Evolutionary conservation across 2,888 invertebrate genomes (phyloP).

Genomic region (Alloplasta piceator): DNA sequence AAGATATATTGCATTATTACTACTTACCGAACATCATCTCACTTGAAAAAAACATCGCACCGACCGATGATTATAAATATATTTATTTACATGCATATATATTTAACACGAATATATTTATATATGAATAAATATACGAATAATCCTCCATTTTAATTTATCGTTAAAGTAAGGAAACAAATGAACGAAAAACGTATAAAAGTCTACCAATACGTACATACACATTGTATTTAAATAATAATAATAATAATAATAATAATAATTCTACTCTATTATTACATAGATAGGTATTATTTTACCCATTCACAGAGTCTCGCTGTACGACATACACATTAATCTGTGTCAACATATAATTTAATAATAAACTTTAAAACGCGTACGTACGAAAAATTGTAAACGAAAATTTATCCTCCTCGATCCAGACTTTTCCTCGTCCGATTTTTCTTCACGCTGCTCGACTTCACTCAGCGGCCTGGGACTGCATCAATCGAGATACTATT

Average conservation of each 20-base stretch:
- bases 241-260: conserved; percentile 71
- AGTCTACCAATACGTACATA: conserved; percentile 74
- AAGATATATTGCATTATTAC: conserved; percentile 58
- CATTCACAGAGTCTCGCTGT: conserved; percentile 81
- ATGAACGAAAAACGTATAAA: conserved; percentile 73
- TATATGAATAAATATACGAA: conserved; percentile 43
- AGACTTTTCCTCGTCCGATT: background rate
- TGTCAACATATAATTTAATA: conserved; percentile 83
- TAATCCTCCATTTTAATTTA: conserved; percentile 65
- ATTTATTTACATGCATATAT: conserved; percentile 33
- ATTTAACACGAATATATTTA: background rate
- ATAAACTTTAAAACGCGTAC: conserved; percentile 83
- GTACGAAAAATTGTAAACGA: conserved; percentile 71
- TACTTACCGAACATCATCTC: conserved; percentile 58
- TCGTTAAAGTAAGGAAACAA: conserved; percentile 61
- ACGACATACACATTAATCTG: conserved; percentile 82
- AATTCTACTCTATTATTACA: conserved; percentile 81
- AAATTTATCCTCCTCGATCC: conserved; percentile 18
- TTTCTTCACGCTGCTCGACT: background rate
- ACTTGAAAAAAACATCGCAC: conserved; percentile 51
- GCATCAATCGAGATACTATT: too few relatives aligned
- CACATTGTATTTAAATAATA: conserved; percentile 79
- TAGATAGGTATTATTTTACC: conserved; percentile 81
- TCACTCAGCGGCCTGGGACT: too few relatives aligned
- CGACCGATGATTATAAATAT: conserved; percentile 56